These are phyloP conservation scores for Lynx canadensis DNA, from an alignment of 2,113 vertebrate species.

Conservation along the genomic window DNA sequence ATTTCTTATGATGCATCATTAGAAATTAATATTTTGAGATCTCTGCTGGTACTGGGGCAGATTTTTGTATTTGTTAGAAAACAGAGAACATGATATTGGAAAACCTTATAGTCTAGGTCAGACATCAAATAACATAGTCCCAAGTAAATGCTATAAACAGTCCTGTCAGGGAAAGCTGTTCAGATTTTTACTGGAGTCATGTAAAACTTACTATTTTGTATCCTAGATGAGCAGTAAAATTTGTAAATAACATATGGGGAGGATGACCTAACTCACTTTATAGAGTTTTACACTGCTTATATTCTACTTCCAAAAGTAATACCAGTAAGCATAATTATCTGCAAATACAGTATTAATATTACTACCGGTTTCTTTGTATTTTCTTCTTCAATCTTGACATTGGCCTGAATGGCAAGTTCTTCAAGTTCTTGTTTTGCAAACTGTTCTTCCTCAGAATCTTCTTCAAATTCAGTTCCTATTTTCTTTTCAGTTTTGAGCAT, in stretches of 20 bases:
- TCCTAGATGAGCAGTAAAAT: neutral
- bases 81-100: neutral
- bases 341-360: neutral
- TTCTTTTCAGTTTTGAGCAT: constrained; percentile 89
- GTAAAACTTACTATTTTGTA: constrained; percentile 20
- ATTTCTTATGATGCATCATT: neutral
- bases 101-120: neutral
- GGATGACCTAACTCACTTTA: neutral
- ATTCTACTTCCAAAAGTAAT: neutral
- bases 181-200: neutral
- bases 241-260: neutral
- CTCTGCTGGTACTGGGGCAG: neutral
- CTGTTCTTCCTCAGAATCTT: constrained; percentile 85
- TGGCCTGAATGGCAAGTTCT: constrained; percentile 76
- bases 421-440: constrained; percentile 71
- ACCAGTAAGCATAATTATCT: neutral
- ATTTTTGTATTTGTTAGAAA: neutral
- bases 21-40: constrained; percentile 51
- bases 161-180: neutral
- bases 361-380: constrained; percentile 73
- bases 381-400: constrained; percentile 55
- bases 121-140: neutral
- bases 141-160: neutral
- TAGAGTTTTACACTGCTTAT: neutral
- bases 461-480: constrained; percentile 85